Percentiles rank a stretch among this genome's conserved stretches.
These are phyloP conservation scores for Amblyjoppa proteus DNA, from an alignment of 2,888 invertebrate species.

Conservation along the genomic window DNA sequence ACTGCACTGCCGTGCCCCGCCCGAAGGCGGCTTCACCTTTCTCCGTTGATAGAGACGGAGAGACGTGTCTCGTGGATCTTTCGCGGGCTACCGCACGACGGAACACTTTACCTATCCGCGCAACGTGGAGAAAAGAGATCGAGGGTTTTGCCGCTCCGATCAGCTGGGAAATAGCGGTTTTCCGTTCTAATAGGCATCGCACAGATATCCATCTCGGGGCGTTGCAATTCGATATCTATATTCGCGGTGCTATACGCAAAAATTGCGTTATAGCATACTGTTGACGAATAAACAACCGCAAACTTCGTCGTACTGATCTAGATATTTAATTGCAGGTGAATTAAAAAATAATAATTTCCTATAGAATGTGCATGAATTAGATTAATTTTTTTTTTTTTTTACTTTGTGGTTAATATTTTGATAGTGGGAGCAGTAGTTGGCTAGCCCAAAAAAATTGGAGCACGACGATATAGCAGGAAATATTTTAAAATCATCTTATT, in stretches of 20 bases:
- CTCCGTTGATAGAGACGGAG: constrained; percentile 25
- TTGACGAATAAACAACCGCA: background rate
- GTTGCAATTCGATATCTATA: constrained; percentile 11
- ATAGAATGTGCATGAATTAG: background rate
- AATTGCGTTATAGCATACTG: background rate
- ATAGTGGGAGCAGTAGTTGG: background rate
- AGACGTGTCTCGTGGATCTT: constrained; percentile 1
- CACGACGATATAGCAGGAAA: too few relatives aligned
- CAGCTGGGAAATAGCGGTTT: constrained; percentile 44
- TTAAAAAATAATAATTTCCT: background rate
- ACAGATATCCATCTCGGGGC: background rate
- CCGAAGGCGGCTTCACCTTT: constrained; percentile 44
- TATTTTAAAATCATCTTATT: too few relatives aligned
- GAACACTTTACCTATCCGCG: constrained; percentile 8
- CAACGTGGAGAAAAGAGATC: background rate
- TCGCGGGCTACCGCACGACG: constrained; percentile 19
- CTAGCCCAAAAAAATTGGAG: too few relatives aligned
- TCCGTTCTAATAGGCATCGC: constrained; percentile 40
- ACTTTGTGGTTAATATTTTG: background rate
- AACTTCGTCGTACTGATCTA: background rate
- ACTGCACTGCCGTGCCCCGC: constrained; percentile 18
- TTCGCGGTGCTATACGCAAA: background rate
- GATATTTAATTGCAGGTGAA: background rate
- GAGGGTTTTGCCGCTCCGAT: background rate
- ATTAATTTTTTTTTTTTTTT: background rate